Conservation (phyloP, 2,113 vertebrate species). For the Lucifuga dentata region DNA sequence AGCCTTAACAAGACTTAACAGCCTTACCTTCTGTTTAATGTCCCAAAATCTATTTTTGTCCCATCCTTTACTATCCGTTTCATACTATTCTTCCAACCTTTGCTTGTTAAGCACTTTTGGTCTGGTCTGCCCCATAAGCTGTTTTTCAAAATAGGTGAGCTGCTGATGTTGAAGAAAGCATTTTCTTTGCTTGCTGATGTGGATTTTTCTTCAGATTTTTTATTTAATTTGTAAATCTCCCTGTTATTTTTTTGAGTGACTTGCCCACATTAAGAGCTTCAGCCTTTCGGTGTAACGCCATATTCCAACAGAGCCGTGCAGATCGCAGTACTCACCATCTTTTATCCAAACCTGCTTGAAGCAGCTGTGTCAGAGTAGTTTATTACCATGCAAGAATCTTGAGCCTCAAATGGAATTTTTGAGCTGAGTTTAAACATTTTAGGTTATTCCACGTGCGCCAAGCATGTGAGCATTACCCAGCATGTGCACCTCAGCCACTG, state of each 20-base stretch:
- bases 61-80: conserved; percentile 42
- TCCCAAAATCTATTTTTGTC: conserved; percentile 45
- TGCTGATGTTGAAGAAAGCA: conserved; percentile 75
- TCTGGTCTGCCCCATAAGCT: conserved; percentile 53
- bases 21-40: conserved; percentile 10
- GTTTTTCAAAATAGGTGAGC: conserved; percentile 72
- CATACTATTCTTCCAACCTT: conserved; percentile 61
- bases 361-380: conserved; percentile 32
- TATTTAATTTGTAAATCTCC: too few species aligned
- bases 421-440: conserved; percentile 59
- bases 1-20: neutral
- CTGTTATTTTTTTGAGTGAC: conserved; percentile 8
- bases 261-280: conserved; percentile 13
- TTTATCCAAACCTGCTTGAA: conserved; percentile 16
- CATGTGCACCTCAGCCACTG: conserved; percentile 61
- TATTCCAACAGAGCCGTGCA: conserved; percentile 9
- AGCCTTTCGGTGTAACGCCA: conserved; percentile 2
- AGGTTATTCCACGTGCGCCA: conserved; percentile 44
- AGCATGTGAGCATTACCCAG: conserved; percentile 63
- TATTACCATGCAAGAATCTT: conserved; percentile 34
- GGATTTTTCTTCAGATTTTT: conserved; percentile 32
- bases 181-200: conserved; percentile 58
- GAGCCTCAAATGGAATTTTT: conserved; percentile 47
- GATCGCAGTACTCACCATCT: conserved; percentile 17
- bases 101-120: conserved; percentile 77